Base-by-base conservation (phyloP, 2,113 vertebrate species). In the Spheniscus mendiculus region DNA sequence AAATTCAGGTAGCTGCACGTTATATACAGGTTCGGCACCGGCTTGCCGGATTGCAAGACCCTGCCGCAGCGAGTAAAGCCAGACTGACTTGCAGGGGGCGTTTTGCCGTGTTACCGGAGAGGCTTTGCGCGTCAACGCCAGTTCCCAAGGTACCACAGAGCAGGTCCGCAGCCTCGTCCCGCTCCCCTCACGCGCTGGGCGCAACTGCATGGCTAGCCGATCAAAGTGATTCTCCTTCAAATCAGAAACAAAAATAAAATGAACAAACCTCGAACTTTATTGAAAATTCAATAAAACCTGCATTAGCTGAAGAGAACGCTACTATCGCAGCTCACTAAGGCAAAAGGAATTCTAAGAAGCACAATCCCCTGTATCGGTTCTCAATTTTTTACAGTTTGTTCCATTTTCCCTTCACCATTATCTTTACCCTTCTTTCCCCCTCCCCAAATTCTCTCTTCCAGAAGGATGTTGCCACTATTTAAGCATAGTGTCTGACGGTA, bases 151-250 rank as follows among this genome's bases (percentile, higher is more conserved):
- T 5, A 29, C 18, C 55, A 15, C 17, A 36, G 86, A 23, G 58
- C 22, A 26, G 89, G 17, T 12, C 30, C 0, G 2, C 34, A 32
- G 90, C 9, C 87, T 20, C 26, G 2, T 14, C 4, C 62, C 22
- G 36, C 25, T 36, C 66, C 59, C 45, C 90, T 98, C 97, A 99
- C 0, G 98, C 98, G 1, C 98, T 98, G 76, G 99, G 99, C 3
- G 99, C 97, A 0, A 99, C 73, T 99, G 99, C 96, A 99, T 97
- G 11, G 96, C 97, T 40, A 99, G 98, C n/a, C 99, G 98, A 91
- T 99, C 99, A 90, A 99, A 99, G 85, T 99, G 99, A 11, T 99
- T 99, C 97, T 99, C 99, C 99, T 99, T 96, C 18, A 42, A 92
- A 72, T 29, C 92, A 94, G 27, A 53, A 66, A 76, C 10, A 74